A percentile compares a stretch with the other conserved stretches of the same genome.
phyloP scores from a whole-genome alignment of 23 tunicate species.

The Trididemnum nubilum region DNA sequence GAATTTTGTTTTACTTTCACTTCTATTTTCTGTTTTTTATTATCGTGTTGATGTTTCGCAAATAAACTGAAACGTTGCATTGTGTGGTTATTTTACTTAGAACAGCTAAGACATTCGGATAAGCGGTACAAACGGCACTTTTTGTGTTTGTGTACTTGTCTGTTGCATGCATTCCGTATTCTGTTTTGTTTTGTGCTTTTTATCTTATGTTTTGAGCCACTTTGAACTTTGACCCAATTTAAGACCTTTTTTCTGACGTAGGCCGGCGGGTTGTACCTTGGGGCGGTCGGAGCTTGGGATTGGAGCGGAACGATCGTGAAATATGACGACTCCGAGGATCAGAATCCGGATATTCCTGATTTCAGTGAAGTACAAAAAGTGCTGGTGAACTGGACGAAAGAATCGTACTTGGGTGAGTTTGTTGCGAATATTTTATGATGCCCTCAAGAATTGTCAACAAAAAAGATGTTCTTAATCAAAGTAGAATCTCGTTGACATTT shows the following conservation, averaged over 20 bases:
- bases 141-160: not conserved
- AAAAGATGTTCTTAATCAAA: too few relatives aligned
- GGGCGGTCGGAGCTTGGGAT: conserved; percentile 93
- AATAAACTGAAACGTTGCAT: not conserved
- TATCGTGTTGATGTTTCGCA: not conserved
- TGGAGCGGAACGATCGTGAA: conserved; percentile 83
- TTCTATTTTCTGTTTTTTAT: not conserved
- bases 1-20: too few relatives aligned
- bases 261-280: conserved; percentile 66
- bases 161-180: not conserved
- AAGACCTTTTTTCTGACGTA: not conserved
- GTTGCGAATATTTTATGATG: not conserved
- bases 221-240: not conserved
- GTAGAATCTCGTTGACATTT: too few relatives aligned
- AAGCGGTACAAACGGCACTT: conserved; percentile 36
- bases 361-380: conserved; percentile 63
- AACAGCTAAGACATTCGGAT: not conserved
- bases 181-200: not conserved
- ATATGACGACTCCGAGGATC: conserved; percentile 58
- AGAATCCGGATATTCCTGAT: conserved; percentile 63
- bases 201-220: not conserved
- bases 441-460: not conserved
- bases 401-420: conserved; percentile 78
- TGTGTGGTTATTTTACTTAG: not conserved
- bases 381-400: conserved; percentile 70